Evolutionary conservation across 2,113 vertebrate species (phyloP).

Genomic region (Vanacampus margaritifer): DNA sequence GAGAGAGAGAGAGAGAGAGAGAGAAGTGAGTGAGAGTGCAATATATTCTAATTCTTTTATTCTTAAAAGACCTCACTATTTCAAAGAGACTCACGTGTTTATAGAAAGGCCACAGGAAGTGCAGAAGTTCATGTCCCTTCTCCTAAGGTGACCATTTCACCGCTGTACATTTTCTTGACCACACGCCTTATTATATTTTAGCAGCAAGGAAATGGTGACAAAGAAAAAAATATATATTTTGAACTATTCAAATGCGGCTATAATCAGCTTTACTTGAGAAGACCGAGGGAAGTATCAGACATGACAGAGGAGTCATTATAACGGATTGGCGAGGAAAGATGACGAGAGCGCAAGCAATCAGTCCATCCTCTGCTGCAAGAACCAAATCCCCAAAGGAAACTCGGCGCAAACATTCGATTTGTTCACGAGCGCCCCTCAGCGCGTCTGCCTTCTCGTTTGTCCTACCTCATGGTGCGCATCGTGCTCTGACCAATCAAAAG

Average conservation of each 20-base stretch:
- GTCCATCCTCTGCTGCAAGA: slow-evolving; percentile 67
- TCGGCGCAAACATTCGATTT: slow-evolving; percentile 68
- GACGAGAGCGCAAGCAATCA: slow-evolving; percentile 64
- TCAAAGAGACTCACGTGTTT: no score
- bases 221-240: slow-evolving; percentile 13
- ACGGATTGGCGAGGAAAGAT: slow-evolving; percentile 53
- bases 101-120: background rate
- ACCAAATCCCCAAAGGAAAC: slow-evolving; percentile 65
- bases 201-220: slow-evolving; percentile 38
- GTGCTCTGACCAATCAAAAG: background rate
- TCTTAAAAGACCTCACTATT: no score
- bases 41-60: no score
- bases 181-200: slow-evolving; percentile 9
- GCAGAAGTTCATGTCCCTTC: background rate
- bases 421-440: slow-evolving; percentile 29
- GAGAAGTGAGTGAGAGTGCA: no score
- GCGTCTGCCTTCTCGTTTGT: background rate
- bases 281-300: slow-evolving; percentile 48
- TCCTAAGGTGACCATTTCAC: slow-evolving; percentile 5
- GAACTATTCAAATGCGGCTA: slow-evolving; percentile 41
- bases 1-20: no score
- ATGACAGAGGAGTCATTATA: slow-evolving; percentile 58
- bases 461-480: background rate
- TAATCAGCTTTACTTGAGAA: slow-evolving; percentile 55
- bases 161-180: slow-evolving; percentile 17